phyloP scores from a whole-genome alignment of 2,113 vertebrate species.

The Pollimyrus isidori region DNA sequence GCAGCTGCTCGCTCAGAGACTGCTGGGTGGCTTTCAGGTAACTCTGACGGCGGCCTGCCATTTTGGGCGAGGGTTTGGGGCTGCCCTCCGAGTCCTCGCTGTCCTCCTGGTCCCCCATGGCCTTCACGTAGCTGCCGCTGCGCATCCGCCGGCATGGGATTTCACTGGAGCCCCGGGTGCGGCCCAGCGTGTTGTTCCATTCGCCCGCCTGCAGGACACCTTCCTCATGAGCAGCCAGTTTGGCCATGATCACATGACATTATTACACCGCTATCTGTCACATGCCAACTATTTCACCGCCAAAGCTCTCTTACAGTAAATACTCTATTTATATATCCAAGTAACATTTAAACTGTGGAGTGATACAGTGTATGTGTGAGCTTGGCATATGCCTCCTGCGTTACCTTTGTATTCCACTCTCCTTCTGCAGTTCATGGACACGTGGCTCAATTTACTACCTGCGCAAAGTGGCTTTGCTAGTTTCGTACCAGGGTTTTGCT shows the following conservation, averaged over 20 bases:
- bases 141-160: slow-evolving; percentile 97
- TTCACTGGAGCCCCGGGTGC: slow-evolving; percentile 72
- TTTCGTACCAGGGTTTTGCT: no score
- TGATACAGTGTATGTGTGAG: background rate
- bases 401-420: background rate
- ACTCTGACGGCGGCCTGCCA: slow-evolving; percentile 87
- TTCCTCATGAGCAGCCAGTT: background rate
- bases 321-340: background rate
- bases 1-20: slow-evolving; percentile 90
- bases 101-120: slow-evolving; percentile 91
- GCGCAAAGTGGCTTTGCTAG: no score
- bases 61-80: slow-evolving; percentile 94
- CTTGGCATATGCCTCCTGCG: background rate
- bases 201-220: slow-evolving; percentile 75
- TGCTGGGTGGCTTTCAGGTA: slow-evolving; percentile 98
- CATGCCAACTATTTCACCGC: background rate
- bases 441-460: background rate
- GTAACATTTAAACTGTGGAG: background rate
- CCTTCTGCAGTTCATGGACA: background rate
- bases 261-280: background rate
- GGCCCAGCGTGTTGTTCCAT: slow-evolving; percentile 76
- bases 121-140: slow-evolving; percentile 97
- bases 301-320: background rate
- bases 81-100: slow-evolving; percentile 93
- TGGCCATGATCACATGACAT: background rate